These are phyloP conservation scores for Idaea aversata DNA, from an alignment of 2,888 invertebrate genomes.

Conservation along the genomic window DNA sequence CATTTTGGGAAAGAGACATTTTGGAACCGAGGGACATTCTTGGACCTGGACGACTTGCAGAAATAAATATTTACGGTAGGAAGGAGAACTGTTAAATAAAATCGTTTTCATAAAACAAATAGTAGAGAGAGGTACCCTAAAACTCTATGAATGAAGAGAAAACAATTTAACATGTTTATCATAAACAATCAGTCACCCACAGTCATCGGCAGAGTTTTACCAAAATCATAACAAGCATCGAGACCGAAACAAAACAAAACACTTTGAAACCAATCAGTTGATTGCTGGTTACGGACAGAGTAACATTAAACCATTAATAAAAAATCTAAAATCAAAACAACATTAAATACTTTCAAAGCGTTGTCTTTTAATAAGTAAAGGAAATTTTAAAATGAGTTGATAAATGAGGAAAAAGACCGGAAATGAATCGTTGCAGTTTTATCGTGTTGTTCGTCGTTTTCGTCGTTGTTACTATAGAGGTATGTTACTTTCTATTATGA, in stretches of 20 bases:
- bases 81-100: neutral
- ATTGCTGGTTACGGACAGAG: conserved; percentile 32
- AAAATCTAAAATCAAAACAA: conserved; percentile 4
- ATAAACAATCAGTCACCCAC: conserved; percentile 22
- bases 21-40: too few species aligned
- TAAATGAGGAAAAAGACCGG: conserved; percentile 41
- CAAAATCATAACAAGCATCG: conserved; percentile 56
- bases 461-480: conserved; percentile 60
- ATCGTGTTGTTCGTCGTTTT: conserved; percentile 51
- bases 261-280: conserved; percentile 47
- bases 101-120: neutral
- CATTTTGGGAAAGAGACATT: too few species aligned
- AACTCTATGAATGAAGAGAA: conserved; percentile 29
- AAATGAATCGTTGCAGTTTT: conserved; percentile 61
- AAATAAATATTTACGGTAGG: too few species aligned
- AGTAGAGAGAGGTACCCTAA: conserved; percentile 26
- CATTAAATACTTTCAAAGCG: neutral
- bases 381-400: conserved; percentile 40
- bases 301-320: conserved; percentile 30
- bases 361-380: conserved; percentile 10
- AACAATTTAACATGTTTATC: conserved; percentile 36
- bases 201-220: conserved; percentile 44
- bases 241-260: conserved; percentile 61
- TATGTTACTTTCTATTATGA: conserved; percentile 32
- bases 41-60: too few species aligned